These are phyloP conservation scores for Plumapathes pennacea DNA, from an alignment of 92 coral and sea anemone species.

Conservation along the genomic window DNA sequence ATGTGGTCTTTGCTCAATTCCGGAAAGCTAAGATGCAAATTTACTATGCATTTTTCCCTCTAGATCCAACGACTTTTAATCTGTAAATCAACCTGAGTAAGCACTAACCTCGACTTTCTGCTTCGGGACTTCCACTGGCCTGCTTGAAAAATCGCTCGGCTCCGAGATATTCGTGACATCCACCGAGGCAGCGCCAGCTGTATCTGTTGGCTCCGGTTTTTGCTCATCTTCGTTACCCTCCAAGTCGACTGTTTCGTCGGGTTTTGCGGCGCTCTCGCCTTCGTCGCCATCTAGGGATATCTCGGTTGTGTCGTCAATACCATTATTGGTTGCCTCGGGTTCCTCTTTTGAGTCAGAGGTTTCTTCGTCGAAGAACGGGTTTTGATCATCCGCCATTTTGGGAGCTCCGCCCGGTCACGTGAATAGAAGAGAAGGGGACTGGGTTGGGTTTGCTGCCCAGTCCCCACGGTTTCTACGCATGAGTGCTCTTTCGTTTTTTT, in stretches of 20 bases:
- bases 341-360: background rate
- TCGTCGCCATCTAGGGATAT: constrained; percentile 64
- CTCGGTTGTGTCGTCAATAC: constrained; percentile 78
- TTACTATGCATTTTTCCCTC: no score
- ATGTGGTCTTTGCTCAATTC: background rate
- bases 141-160: constrained; percentile 40
- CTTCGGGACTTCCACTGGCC: constrained; percentile 32
- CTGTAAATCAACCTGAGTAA: no score
- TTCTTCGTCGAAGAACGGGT: constrained; percentile 1
- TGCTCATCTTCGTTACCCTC: constrained; percentile 18
- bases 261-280: constrained; percentile 33
- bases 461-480: no score
- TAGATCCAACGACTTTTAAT: no score
- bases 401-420: constrained; percentile 63
- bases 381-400: constrained; percentile 89
- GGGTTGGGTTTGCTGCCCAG: background rate
- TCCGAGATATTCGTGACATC: constrained; percentile 60
- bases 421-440: constrained; percentile 36
- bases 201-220: constrained; percentile 20
- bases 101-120: constrained; percentile 59
- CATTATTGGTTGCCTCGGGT: background rate
- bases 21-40: background rate
- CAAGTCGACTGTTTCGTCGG: constrained; percentile 29
- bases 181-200: constrained; percentile 54
- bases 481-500: no score